Percentiles rank a stretch among this genome's conserved stretches.
phyloP scores from a whole-genome alignment of 2,797 vertebrate genomes.

The Australoheros facetus region DNA sequence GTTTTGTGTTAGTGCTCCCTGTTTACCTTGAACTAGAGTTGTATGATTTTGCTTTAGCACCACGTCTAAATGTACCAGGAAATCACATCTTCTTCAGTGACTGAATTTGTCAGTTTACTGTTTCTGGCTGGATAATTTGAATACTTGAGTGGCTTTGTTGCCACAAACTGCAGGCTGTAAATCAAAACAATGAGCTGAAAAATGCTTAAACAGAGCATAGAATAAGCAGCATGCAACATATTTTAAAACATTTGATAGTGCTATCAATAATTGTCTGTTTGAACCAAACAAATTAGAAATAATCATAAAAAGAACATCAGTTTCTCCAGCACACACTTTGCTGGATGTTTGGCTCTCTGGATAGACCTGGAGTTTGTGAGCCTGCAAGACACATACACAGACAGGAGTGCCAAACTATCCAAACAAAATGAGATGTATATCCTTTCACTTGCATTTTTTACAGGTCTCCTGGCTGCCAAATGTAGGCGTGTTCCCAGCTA shows the following conservation, averaged over 20 bases:
- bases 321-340: not conserved
- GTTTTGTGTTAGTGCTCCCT: not conserved
- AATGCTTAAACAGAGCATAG: not conserved
- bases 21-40: not conserved
- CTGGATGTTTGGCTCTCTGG: constrained; percentile 12
- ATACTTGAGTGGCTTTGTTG: not conserved
- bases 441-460: constrained; percentile 43
- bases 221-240: not conserved
- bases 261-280: not conserved
- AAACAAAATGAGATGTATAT: constrained; percentile 68
- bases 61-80: not conserved
- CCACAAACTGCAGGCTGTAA: not conserved
- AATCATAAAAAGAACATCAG: not conserved
- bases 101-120: not conserved
- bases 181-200: not conserved
- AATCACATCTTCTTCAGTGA: not conserved
- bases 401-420: constrained; percentile 37
- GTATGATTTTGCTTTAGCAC: not conserved
- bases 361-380: constrained; percentile 34
- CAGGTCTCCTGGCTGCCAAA: constrained; percentile 55
- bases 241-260: not conserved
- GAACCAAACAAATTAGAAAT: not conserved
- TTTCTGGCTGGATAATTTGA: not conserved
- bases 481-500: constrained; percentile 58
- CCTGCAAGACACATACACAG: constrained; percentile 30